Conservation (phyloP, 2,113 vertebrate species). For the Columba livia region DNA sequence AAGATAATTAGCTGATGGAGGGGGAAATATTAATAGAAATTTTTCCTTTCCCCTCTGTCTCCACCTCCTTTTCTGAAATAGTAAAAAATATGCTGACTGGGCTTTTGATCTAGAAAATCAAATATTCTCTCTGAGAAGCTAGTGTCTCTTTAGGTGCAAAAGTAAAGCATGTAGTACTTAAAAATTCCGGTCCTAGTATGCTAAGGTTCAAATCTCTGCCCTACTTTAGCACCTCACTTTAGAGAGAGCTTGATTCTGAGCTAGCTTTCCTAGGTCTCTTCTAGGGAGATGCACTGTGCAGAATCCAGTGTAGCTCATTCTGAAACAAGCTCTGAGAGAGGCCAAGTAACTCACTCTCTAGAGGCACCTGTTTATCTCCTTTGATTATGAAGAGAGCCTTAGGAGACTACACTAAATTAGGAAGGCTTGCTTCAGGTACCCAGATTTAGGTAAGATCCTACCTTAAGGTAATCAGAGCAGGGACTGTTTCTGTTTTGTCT, state of each 20-base stretch:
- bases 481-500: background rate
- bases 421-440: background rate
- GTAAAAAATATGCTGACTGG: background rate
- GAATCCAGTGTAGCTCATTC: background rate
- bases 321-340: background rate
- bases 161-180: background rate
- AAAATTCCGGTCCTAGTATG: background rate
- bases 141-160: background rate
- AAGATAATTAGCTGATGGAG: background rate
- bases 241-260: background rate
- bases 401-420: background rate
- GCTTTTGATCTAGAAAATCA: background rate
- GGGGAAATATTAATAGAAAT: background rate
- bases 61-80: background rate
- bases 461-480: background rate
- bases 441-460: background rate
- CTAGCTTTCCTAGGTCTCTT: background rate
- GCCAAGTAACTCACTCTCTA: rapidly evolving
- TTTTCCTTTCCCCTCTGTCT: background rate
- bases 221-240: rapidly evolving
- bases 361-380: background rate
- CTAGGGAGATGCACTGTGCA: background rate
- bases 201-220: background rate
- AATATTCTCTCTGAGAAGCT: background rate
- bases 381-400: background rate